These are phyloP conservation scores for Eupithecia pulchellata DNA, from an alignment of 2,888 invertebrate genomes.

Conservation along the genomic window DNA sequence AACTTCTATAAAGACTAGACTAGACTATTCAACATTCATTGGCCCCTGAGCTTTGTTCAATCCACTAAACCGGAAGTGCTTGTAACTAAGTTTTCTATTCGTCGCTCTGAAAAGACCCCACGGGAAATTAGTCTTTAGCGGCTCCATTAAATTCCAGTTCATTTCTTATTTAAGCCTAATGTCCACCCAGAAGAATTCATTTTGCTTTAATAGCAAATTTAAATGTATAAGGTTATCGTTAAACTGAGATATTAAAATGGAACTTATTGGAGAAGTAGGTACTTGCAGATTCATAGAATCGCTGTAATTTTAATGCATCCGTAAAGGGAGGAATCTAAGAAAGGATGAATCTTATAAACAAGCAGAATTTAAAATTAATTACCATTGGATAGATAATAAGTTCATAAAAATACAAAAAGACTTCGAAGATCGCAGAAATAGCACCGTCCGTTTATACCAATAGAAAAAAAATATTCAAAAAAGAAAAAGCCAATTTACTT, in stretches of 20 bases:
- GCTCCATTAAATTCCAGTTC: slow-evolving; percentile 72
- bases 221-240: slow-evolving; percentile 35
- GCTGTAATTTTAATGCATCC: neutral
- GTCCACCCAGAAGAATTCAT: slow-evolving; percentile 48
- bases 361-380: neutral
- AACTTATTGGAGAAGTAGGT: slow-evolving; percentile 11
- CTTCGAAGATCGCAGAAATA: neutral
- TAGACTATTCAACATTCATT: neutral
- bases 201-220: slow-evolving; percentile 37
- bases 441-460: too few species aligned
- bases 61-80: slow-evolving; percentile 52
- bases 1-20: neutral
- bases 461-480: too few species aligned
- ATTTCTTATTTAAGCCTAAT: slow-evolving; percentile 65
- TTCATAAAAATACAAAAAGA: neutral
- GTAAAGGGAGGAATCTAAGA: neutral
- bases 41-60: slow-evolving; percentile 37
- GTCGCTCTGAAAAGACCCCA: slow-evolving; percentile 66
- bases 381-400: neutral
- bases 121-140: slow-evolving; percentile 78
- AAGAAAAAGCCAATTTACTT: neutral
- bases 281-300: slow-evolving; percentile 13
- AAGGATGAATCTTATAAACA: neutral
- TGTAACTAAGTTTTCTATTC: slow-evolving; percentile 62
- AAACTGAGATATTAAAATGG: slow-evolving; percentile 31